A percentile compares a stretch with the other conserved stretches of the same genome.
These are phyloP conservation scores for Onthophagus sagittarius DNA, from an alignment of 2,888 invertebrate species.

Conservation along the genomic window DNA sequence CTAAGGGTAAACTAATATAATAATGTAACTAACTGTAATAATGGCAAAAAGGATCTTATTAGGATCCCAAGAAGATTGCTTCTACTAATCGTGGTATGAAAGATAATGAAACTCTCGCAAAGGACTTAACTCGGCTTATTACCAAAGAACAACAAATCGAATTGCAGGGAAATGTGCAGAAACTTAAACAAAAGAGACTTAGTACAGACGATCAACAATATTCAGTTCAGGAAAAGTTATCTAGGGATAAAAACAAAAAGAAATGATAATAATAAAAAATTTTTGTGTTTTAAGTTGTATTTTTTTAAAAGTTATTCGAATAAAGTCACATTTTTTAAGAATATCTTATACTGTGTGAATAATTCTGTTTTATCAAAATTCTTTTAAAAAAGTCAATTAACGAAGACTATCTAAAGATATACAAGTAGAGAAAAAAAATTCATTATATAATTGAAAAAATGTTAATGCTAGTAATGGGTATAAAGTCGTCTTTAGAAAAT, in stretches of 20 bases:
- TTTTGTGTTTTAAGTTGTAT: too few species aligned
- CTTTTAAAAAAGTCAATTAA: too few species aligned
- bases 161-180: slow-evolving; percentile 24
- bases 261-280: not conserved
- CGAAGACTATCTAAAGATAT: too few species aligned
- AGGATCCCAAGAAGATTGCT: slow-evolving; percentile 19
- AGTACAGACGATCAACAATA: slow-evolving; percentile 30
- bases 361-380: too few species aligned
- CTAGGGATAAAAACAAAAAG: slow-evolving; percentile 5
- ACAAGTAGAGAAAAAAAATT: too few species aligned
- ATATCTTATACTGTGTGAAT: too few species aligned
- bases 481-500: too few species aligned
- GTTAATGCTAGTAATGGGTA: too few species aligned
- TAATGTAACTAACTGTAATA: slow-evolving; percentile 19
- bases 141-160: slow-evolving; percentile 35
- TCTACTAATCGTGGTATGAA: slow-evolving; percentile 15
- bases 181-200: slow-evolving; percentile 24
- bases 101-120: slow-evolving; percentile 21
- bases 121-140: slow-evolving; percentile 23
- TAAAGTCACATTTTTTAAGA: too few species aligned
- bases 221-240: not conserved
- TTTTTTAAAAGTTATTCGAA: too few species aligned
- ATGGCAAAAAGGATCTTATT: slow-evolving; percentile 26
- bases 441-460: too few species aligned
- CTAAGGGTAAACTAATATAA: slow-evolving; percentile 14